Percentiles rank a stretch among this genome's conserved stretches.
These are phyloP conservation scores for Nomada hirtipes DNA, from an alignment of 2,888 invertebrate species.

Conservation along the genomic window DNA sequence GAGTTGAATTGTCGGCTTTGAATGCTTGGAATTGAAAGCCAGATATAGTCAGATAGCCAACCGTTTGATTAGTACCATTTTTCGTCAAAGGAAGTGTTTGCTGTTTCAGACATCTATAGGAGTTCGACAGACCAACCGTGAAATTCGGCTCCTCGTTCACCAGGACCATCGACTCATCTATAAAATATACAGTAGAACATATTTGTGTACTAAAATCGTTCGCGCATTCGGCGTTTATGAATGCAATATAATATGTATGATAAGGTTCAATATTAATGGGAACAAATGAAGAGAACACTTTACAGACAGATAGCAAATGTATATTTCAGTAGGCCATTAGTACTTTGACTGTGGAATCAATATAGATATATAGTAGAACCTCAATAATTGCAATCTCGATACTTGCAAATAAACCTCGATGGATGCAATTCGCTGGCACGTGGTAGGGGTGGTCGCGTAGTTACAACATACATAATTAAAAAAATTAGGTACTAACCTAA, in stretches of 20 bases:
- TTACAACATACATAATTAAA: too few species aligned
- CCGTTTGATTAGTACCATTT: slow-evolving; percentile 71
- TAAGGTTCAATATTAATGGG: too few species aligned
- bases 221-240: slow-evolving; percentile 1
- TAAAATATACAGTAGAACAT: slow-evolving; percentile 29
- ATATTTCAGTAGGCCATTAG: too few species aligned
- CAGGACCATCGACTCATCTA: slow-evolving; percentile 83
- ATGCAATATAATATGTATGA: background rate
- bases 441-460: too few species aligned
- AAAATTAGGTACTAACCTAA: too few species aligned
- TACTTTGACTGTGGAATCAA: too few species aligned
- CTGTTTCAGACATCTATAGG: slow-evolving; percentile 89
- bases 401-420: too few species aligned
- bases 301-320: too few species aligned
- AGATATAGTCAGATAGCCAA: slow-evolving; percentile 86
- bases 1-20: slow-evolving; percentile 85
- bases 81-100: slow-evolving; percentile 86
- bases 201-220: slow-evolving; percentile 6
- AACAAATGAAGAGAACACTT: too few species aligned
- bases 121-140: slow-evolving; percentile 87
- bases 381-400: too few species aligned
- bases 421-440: too few species aligned
- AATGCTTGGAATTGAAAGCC: slow-evolving; percentile 92
- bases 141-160: slow-evolving; percentile 86
- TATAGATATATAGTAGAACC: too few species aligned